These are phyloP conservation scores for Potorous gilbertii DNA, from an alignment of 2,797 vertebrate species.

Conservation along the genomic window DNA sequence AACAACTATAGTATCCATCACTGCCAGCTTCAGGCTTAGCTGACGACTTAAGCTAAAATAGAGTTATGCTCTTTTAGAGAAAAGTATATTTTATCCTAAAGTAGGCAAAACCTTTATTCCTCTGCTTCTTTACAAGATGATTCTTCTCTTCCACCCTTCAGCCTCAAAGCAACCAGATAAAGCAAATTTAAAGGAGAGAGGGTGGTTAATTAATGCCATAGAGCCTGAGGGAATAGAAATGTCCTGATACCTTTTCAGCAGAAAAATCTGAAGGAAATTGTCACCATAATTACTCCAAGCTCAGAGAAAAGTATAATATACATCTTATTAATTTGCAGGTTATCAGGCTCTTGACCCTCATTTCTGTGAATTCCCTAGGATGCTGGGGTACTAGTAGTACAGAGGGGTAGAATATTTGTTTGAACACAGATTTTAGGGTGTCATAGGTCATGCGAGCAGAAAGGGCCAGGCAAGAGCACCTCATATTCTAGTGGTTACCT, in stretches of 20 bases:
- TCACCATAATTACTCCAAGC: slow-evolving; percentile 42
- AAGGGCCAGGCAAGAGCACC: not conserved
- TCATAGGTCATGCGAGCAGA: not conserved
- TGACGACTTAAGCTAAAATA: not conserved
- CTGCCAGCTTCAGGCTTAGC: not conserved
- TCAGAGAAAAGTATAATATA: not conserved
- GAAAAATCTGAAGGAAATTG: slow-evolving; percentile 55
- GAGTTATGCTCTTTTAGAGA: not conserved
- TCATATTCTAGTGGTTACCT: not conserved
- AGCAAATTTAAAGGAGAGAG: slow-evolving; percentile 31
- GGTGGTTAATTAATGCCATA: slow-evolving; percentile 58
- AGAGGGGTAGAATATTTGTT: not conserved
- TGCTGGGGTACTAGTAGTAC: not conserved
- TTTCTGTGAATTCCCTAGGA: slow-evolving; percentile 1
- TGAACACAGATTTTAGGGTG: not conserved
- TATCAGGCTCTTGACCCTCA: slow-evolving; percentile 25
- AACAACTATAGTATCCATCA: not conserved
- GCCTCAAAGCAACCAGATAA: slow-evolving; percentile 40
- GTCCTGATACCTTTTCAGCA: slow-evolving; percentile 52
- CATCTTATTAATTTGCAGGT: not conserved
- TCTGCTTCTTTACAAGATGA: not conserved
- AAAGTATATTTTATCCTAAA: not conserved
- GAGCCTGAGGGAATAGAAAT: slow-evolving; percentile 49
- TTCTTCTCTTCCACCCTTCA: not conserved
- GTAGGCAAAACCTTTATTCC: not conserved